Evolutionary conservation across 2,888 invertebrate genomes (phyloP).

Genomic region (Diarsia dahlii): DNA sequence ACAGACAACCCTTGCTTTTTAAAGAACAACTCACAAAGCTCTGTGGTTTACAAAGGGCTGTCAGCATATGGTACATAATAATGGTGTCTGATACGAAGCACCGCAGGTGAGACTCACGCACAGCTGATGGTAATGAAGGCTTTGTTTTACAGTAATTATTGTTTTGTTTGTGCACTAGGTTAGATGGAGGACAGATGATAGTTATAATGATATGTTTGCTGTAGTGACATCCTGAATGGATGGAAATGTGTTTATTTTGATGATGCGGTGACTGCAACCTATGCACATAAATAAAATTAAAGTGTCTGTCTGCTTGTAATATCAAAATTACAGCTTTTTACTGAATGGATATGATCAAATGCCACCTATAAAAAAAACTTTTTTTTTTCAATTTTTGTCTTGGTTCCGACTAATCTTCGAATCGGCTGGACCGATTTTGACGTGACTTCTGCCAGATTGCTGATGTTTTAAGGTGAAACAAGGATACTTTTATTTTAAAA

Average conservation of each 20-base stretch:
- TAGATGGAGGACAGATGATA: constrained; percentile 43
- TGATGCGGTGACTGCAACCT: background rate
- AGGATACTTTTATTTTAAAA: too few species aligned
- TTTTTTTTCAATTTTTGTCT: too few species aligned
- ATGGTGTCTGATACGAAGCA: constrained; percentile 36
- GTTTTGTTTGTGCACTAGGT: constrained; percentile 25
- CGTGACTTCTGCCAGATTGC: too few species aligned
- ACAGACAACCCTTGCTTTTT: constrained; percentile 36
- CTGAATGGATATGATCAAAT: too few species aligned
- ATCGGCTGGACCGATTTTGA: too few species aligned
- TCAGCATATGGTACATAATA: constrained; percentile 57
- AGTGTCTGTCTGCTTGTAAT: too few species aligned
- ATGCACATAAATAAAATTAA: too few species aligned
- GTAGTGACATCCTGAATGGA: constrained; percentile 45
- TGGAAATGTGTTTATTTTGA: constrained; percentile 28
- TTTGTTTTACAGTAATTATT: constrained; percentile 52
- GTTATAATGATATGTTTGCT: constrained; percentile 46
- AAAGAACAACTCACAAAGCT: constrained; percentile 20
- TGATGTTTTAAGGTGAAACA: too few species aligned
- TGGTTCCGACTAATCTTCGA: too few species aligned
- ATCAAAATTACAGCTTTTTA: too few species aligned
- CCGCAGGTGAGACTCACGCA: constrained; percentile 63
- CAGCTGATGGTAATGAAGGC: constrained; percentile 66
- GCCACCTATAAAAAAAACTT: too few species aligned
- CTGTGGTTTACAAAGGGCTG: constrained; percentile 37